Conservation (phyloP, 2,113 vertebrate genomes). For the Progne subis region DNA sequence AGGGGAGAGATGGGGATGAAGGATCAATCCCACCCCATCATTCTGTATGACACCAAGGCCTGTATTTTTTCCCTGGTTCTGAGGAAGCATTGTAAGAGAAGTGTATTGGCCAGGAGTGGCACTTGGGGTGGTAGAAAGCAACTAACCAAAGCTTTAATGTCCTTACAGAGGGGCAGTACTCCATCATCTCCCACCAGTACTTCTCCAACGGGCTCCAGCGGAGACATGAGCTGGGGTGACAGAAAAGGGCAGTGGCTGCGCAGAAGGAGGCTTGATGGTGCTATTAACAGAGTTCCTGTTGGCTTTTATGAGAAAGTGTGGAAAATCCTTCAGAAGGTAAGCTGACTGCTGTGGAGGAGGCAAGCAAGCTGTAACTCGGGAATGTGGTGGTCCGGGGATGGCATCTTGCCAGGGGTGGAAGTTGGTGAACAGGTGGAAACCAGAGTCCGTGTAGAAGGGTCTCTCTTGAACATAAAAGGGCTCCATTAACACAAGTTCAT, state of each 20-base stretch:
- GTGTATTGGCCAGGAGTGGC: not conserved
- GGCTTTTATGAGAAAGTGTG: slow-evolving; percentile 98
- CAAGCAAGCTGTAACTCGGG: not conserved
- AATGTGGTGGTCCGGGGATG: not conserved
- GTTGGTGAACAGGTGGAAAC: not conserved
- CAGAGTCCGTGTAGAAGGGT: not conserved
- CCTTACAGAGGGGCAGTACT: slow-evolving; percentile 86
- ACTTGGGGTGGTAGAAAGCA: not conserved
- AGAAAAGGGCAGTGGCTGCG: slow-evolving; percentile 95
- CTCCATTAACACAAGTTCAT: not conserved
- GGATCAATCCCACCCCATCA: not conserved
- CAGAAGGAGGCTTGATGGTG: slow-evolving; percentile 92
- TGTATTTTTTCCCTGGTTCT: not conserved
- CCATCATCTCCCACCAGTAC: slow-evolving; percentile 91
- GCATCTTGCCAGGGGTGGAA: not conserved
- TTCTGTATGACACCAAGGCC: not conserved
- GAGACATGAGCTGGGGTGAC: slow-evolving; percentile 85
- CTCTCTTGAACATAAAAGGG: not conserved
- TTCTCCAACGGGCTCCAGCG: slow-evolving; percentile 74
- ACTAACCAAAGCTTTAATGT: not conserved
- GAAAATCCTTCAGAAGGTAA: slow-evolving; percentile 94
- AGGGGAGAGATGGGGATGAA: not conserved
- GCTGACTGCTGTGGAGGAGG: not conserved
- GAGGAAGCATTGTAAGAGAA: not conserved
- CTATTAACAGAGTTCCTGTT: slow-evolving; percentile 95